phyloP scores from a whole-genome alignment of 1,140 invertebrate genomes.

The Drosophila equinoxialis region DNA sequence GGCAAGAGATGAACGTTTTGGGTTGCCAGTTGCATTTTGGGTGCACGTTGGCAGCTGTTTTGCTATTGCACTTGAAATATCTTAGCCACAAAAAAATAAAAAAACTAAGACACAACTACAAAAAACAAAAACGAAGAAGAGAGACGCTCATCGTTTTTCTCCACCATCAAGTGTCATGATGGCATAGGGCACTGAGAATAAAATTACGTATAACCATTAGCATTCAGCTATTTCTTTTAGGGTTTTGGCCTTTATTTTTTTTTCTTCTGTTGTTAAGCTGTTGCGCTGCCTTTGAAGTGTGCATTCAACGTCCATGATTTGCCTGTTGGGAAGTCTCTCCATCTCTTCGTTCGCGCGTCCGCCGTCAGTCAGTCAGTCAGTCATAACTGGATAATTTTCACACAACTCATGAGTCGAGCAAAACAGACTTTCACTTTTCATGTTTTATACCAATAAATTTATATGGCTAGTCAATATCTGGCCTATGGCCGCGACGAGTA shows the following conservation, averaged over 20 bases:
- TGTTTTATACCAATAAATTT: conserved; percentile 18
- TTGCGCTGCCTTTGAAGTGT: conserved; percentile 20
- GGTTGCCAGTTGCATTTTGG: conserved; percentile 9
- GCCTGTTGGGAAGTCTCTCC: neutral
- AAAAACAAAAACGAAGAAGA: no score
- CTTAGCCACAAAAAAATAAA: neutral
- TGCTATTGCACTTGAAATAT: conserved; percentile 20
- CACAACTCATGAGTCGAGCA: conserved; percentile 7
- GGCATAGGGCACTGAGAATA: conserved; percentile 17
- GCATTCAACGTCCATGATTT: conserved; percentile 4
- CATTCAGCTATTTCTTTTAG: conserved; percentile 14
- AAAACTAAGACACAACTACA: neutral
- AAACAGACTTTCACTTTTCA: conserved; percentile 18
- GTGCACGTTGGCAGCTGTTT: conserved; percentile 21
- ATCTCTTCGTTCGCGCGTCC: neutral
- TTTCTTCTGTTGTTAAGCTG: neutral
- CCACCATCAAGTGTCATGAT: conserved; percentile 14
- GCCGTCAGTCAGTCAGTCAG: neutral
- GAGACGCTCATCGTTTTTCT: neutral
- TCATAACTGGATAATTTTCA: conserved; percentile 18
- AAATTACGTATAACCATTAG: conserved; percentile 22
- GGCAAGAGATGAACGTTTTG: conserved; percentile 19
- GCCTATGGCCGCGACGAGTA: conserved; percentile 14
- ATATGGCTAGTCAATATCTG: conserved; percentile 13
- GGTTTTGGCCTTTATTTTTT: neutral